Evolutionary conservation across 2,797 vertebrate species (phyloP).

Genomic region (Smutsia temminckii): DNA sequence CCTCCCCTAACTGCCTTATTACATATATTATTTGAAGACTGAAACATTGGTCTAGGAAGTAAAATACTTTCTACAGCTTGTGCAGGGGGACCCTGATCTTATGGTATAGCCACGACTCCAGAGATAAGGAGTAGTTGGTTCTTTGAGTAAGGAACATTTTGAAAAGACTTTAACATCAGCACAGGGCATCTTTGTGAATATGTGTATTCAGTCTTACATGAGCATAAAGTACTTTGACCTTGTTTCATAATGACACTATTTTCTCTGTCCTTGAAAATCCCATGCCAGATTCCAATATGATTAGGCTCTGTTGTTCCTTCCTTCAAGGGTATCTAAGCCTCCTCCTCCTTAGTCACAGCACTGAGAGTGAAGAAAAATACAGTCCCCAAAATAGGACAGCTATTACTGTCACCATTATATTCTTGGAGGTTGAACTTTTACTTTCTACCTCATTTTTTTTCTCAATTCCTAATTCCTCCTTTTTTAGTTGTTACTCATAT

Average conservation of each 20-base stretch:
- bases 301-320: not conserved
- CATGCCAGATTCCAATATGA: not conserved
- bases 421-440: not conserved
- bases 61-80: not conserved
- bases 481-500: not conserved
- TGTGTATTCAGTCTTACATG: fast-evolving
- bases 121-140: not conserved
- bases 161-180: not conserved
- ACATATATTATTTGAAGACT: not conserved
- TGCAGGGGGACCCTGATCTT: not conserved
- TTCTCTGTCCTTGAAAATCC: not conserved
- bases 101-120: not conserved
- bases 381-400: not conserved
- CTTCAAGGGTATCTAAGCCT: not conserved
- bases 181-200: not conserved
- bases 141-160: not conserved
- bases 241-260: not conserved
- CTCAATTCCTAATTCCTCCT: not conserved
- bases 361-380: not conserved
- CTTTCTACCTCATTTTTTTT: not conserved
- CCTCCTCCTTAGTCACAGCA: not conserved
- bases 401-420: not conserved
- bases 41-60: not conserved
- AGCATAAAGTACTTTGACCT: not conserved
- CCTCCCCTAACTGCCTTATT: not conserved